Conservation (phyloP, 2,113 vertebrate species). For the Petrocephalus zakoni region DNA sequence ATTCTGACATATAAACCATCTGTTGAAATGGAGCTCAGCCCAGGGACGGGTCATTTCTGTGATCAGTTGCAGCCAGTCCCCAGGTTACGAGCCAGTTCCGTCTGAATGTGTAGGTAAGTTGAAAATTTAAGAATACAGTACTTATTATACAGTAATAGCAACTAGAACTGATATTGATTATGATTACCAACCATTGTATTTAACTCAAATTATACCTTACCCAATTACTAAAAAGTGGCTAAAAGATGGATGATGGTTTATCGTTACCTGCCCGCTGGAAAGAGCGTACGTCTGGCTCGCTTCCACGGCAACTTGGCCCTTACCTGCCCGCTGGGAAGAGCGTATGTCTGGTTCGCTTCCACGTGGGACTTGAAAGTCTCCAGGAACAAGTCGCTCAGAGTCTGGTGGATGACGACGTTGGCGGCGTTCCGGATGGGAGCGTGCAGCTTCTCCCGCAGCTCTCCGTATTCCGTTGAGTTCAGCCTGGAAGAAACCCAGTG, state of each 20-base stretch:
- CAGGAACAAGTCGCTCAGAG: slow-evolving; percentile 84
- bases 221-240: neutral
- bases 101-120: neutral
- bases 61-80: neutral
- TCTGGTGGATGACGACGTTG: slow-evolving; percentile 86
- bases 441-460: slow-evolving; percentile 78
- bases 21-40: neutral
- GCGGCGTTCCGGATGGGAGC: slow-evolving; percentile 78
- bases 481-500: slow-evolving; percentile 56
- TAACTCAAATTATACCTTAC: neutral
- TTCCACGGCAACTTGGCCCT: neutral
- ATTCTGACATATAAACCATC: neutral
- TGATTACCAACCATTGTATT: neutral
- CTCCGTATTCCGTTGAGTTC: slow-evolving; percentile 80
- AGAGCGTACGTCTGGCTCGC: too few relatives aligned
- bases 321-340: slow-evolving; percentile 74
- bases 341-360: slow-evolving; percentile 74
- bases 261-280: too few relatives aligned
- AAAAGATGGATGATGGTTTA: neutral
- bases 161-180: neutral
- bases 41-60: neutral
- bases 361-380: slow-evolving; percentile 84
- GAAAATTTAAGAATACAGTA: neutral
- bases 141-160: neutral
- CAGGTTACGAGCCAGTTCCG: neutral